Evolutionary conservation across 2,797 vertebrate species (phyloP), one percentile per base, ranked within the genome.

Genomic region (Gallinago stenura): DNA sequence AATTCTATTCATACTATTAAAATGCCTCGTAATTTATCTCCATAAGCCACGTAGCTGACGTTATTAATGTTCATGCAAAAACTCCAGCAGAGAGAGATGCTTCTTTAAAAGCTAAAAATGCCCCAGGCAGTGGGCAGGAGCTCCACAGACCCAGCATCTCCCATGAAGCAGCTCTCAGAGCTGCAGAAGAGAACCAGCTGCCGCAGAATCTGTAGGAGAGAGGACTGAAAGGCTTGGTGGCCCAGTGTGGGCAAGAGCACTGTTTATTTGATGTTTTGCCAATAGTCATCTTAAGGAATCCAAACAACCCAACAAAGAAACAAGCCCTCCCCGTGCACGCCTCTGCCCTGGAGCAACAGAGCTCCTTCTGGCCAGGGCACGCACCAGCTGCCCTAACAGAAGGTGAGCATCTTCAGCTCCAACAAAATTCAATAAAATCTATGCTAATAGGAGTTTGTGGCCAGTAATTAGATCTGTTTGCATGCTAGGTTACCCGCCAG

Each of bases 201-300:
- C 1, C 0, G 7, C 39, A 26, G 43, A 41, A 57, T 31, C 64
- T 2, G 5, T 10, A 31, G 46, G 70, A 58, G 41, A 37, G 10
- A 13, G 17, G n/a, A 35, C 0, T 16, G 35, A 57, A 76, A 77
- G 41, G 37, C 41, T 41, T 10, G 43, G 28, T 2, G 5, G 35
- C 39, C 33, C 39, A 3, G 25, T 3, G 10, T 46, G 20, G 80
- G 77, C 71, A 77, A 45, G 15, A 60, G 53, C 48, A 7, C 24
- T 7, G 14, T 12, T 31, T 17, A 19, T 51, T 21, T 56, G 60
- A 61, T 31, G 31, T 10, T 45, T 66, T 19, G 66, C 77, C 57
- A 48, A 8, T 2, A 6, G 35, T 65, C 7, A 1, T 0, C 5
- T 8, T 10, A 43, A 51, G 58, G 33, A 66, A 25, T 10, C 43